A percentile compares a stretch with the other conserved stretches of the same genome.
Evolutionary conservation across 1,140 invertebrate species (phyloP).

Genomic region (Harpegnathos saltator): DNA sequence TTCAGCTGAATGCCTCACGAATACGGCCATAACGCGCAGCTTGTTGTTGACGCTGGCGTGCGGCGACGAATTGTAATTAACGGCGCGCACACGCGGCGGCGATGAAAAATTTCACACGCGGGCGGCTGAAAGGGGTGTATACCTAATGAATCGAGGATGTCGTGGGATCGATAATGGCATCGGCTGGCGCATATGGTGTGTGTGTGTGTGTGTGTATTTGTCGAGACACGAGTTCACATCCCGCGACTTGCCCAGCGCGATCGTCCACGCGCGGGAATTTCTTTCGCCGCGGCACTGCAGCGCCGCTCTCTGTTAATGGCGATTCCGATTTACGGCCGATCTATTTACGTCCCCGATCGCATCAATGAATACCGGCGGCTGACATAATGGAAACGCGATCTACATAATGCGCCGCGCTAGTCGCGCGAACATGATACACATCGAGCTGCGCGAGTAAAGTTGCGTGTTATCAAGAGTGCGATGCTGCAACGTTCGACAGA

Average conservation of each 20-base stretch:
- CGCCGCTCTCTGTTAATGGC: constrained; percentile 6
- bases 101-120: constrained; percentile 15
- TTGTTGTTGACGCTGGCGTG: constrained; percentile 22
- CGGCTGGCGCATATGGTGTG: no score
- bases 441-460: neutral
- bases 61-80: constrained; percentile 49
- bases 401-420: neutral
- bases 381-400: constrained; percentile 26
- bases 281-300: neutral
- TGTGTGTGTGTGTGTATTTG: no score
- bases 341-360: neutral
- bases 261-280: no score
- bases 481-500: no score
- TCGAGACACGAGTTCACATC: no score
- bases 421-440: constrained; percentile 5
- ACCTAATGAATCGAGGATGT: neutral
- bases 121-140: neutral
- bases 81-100: neutral
- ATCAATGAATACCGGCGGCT: neutral
- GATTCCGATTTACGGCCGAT: neutral
- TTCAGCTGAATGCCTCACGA: neutral
- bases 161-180: neutral
- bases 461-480: constrained; percentile 2
- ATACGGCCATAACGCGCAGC: constrained; percentile 22
- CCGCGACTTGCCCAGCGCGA: no score